Evolutionary conservation across 1,140 invertebrate genomes (phyloP).

Genomic region (Chymomyza costata): DNA sequence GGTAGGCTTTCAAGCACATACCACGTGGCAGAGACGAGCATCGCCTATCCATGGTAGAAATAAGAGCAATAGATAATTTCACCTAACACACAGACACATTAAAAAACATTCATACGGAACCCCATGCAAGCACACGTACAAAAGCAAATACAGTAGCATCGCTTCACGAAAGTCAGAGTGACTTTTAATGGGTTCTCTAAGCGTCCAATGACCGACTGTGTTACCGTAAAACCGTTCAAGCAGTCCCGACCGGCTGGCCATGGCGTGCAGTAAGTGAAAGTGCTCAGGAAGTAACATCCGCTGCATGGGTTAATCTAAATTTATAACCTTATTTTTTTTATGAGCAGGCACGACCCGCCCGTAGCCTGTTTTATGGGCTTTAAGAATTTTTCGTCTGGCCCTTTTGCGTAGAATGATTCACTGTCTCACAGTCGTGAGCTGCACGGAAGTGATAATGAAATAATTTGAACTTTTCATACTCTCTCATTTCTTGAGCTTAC

Average conservation of each 20-base stretch:
- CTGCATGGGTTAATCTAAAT: slow-evolving; percentile 65
- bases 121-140: no score
- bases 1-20: slow-evolving; percentile 4
- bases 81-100: slow-evolving; percentile 15
- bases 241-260: background rate
- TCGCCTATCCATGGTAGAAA: slow-evolving; percentile 43
- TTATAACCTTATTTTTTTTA: slow-evolving; percentile 68
- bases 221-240: background rate
- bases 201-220: slow-evolving; percentile 6
- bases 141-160: no score
- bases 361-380: slow-evolving; percentile 30
- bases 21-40: slow-evolving; percentile 24
- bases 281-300: slow-evolving; percentile 30
- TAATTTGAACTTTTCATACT: slow-evolving; percentile 63
- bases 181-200: slow-evolving; percentile 61
- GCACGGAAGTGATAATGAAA: slow-evolving; percentile 66
- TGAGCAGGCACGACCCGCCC: slow-evolving; percentile 30
- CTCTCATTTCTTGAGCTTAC: slow-evolving; percentile 45
- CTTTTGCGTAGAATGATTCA: slow-evolving; percentile 8
- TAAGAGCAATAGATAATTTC: slow-evolving; percentile 71
- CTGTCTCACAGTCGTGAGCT: slow-evolving; percentile 19
- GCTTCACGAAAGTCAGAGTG: no score
- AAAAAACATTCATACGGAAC: no score
- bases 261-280: slow-evolving; percentile 24
- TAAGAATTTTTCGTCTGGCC: slow-evolving; percentile 20